These are phyloP conservation scores for Conomelus anceps DNA, from an alignment of 2,888 invertebrate genomes.

Conservation along the genomic window DNA sequence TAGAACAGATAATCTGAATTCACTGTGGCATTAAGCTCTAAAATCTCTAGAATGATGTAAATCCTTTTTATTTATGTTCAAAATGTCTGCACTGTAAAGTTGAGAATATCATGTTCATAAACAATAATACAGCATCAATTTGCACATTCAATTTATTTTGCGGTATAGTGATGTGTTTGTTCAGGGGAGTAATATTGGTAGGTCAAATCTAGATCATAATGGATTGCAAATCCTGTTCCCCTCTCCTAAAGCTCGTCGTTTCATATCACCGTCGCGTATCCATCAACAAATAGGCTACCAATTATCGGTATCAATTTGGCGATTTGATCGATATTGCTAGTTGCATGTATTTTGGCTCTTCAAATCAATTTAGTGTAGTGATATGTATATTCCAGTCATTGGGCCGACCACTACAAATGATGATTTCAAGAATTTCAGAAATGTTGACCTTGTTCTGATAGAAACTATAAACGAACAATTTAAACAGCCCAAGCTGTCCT, in stretches of 20 bases:
- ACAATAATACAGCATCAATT: too few relatives aligned
- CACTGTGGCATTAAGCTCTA: too few relatives aligned
- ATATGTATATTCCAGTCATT: neutral
- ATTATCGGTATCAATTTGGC: neutral
- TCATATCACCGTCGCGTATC: neutral
- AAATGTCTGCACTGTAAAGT: too few relatives aligned
- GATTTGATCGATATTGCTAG: neutral
- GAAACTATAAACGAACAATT: too few relatives aligned
- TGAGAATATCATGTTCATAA: too few relatives aligned
- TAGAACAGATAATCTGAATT: too few relatives aligned
- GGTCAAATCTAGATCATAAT: neutral
- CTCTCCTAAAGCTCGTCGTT: neutral
- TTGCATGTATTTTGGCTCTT: neutral
- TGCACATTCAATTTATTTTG: too few relatives aligned
- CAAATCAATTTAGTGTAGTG: neutral
- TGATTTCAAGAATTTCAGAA: neutral
- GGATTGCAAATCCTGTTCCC: neutral
- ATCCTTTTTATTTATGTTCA: too few relatives aligned
- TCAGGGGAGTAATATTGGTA: neutral
- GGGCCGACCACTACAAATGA: neutral
- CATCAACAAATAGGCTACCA: neutral
- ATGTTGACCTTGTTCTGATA: neutral
- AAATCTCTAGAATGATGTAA: too few relatives aligned
- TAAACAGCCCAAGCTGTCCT: too few relatives aligned
- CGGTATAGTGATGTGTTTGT: too few relatives aligned